A percentile compares a stretch with the other conserved stretches of the same genome.
phyloP scores from a whole-genome alignment of 1,140 invertebrate species.

The Formica selysi region DNA sequence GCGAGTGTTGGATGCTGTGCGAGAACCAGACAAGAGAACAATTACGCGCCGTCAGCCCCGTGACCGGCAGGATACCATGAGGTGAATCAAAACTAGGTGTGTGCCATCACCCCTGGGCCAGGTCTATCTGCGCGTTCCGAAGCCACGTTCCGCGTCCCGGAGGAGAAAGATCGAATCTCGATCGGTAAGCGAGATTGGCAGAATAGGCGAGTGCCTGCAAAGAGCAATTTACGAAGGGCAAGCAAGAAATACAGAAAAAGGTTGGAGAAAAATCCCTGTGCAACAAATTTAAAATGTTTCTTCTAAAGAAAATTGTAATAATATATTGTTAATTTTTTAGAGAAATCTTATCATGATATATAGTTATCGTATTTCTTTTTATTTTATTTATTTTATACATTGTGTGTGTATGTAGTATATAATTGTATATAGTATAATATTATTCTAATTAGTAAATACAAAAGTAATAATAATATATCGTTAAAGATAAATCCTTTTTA shows the following conservation, averaged over 20 bases:
- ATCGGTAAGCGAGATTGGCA: conserved; percentile 77
- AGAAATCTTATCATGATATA: neutral
- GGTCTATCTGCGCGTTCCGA: conserved; percentile 70
- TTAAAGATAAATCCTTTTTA: neutral
- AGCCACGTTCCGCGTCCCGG: conserved; percentile 74
- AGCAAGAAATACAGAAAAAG: conserved; percentile 22
- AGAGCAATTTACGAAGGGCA: conserved; percentile 66
- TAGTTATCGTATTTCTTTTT: neutral
- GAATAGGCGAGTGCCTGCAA: conserved; percentile 64
- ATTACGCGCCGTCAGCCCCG: conserved; percentile 83
- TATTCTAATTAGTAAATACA: neutral
- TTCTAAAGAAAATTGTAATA: neutral
- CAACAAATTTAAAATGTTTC: conserved; percentile 23
- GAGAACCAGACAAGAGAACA: conserved; percentile 83
- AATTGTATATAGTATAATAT: neutral
- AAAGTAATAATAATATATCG: neutral
- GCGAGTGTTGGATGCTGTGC: conserved; percentile 71
- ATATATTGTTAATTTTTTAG: neutral
- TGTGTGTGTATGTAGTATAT: too few relatives aligned
- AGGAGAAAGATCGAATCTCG: conserved; percentile 76
- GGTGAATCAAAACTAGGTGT: conserved; percentile 84
- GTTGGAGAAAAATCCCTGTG: conserved; percentile 30
- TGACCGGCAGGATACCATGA: conserved; percentile 81
- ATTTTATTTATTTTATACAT: neutral
- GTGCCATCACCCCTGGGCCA: conserved; percentile 76